A percentile compares a stretch with the other conserved stretches of the same genome.
phyloP scores from a whole-genome alignment of 2,113 vertebrate species.

The Phalacrocorax aristotelis region DNA sequence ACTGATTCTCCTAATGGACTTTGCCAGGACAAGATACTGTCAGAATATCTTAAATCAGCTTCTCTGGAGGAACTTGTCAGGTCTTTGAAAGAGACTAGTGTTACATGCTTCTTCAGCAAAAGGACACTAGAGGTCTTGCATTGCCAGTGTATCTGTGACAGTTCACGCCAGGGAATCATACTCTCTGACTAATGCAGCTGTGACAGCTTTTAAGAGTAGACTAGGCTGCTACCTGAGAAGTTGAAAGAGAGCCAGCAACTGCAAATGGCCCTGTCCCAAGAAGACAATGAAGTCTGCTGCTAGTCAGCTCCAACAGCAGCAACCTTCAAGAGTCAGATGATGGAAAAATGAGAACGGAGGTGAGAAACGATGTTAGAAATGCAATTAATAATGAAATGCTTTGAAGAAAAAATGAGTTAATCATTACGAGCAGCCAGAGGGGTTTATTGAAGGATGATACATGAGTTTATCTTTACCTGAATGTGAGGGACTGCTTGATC shows the following conservation, averaged over 20 bases:
- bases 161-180: neutral
- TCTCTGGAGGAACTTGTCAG: neutral
- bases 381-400: neutral
- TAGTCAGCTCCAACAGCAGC: neutral
- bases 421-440: neutral
- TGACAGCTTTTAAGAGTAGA: neutral
- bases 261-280: neutral
- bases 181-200: neutral
- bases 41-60: neutral
- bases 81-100: neutral
- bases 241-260: neutral
- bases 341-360: neutral
- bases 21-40: neutral
- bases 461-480: neutral
- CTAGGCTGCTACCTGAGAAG: neutral
- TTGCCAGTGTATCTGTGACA: neutral
- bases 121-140: neutral
- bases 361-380: neutral
- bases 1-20: neutral
- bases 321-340: neutral
- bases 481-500: fast-evolving
- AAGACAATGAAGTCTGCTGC: neutral
- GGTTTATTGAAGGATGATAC: neutral
- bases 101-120: neutral
- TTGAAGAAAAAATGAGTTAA: neutral